A percentile compares a stretch with the other conserved stretches of the same genome.
These are phyloP conservation scores for Protosalanx chinensis DNA, from an alignment of 2,797 vertebrate species.

Conservation along the genomic window DNA sequence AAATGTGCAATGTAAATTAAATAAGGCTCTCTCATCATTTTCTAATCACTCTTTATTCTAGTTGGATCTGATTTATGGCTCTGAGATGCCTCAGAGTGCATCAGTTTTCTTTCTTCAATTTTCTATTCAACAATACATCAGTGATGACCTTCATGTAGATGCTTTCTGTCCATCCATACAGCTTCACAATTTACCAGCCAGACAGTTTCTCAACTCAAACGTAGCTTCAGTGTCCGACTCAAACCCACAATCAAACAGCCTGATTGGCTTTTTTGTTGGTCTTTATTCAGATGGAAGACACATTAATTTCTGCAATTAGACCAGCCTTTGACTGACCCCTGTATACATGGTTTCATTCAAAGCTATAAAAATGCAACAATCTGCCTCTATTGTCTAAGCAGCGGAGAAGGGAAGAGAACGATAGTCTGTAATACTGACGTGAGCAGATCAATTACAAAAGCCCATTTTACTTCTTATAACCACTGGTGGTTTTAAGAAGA, in stretches of 20 bases:
- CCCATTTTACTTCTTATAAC: slow-evolving; percentile 1
- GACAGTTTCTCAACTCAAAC: slow-evolving; percentile 24
- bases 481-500: background rate
- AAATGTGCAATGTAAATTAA: too few relatives aligned
- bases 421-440: background rate
- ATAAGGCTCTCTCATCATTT: too few relatives aligned
- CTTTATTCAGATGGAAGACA: slow-evolving; percentile 32
- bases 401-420: slow-evolving; percentile 26
- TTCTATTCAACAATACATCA: slow-evolving; percentile 7
- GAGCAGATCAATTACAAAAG: slow-evolving; percentile 10
- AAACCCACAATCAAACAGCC: slow-evolving; percentile 26
- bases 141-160: background rate
- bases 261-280: slow-evolving; percentile 37
- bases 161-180: background rate
- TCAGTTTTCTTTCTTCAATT: background rate
- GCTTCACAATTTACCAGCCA: slow-evolving; percentile 24
- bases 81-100: too few relatives aligned
- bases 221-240: slow-evolving; percentile 10
- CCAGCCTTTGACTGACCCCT: slow-evolving; percentile 25
- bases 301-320: slow-evolving; percentile 37
- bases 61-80: too few relatives aligned
- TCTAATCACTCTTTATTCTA: too few relatives aligned
- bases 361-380: slow-evolving; percentile 31
- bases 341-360: slow-evolving; percentile 26
- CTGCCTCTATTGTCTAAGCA: slow-evolving; percentile 41